Evolutionary conservation across 2,113 vertebrate genomes (phyloP).

Genomic region (Jaculus jaculus): DNA sequence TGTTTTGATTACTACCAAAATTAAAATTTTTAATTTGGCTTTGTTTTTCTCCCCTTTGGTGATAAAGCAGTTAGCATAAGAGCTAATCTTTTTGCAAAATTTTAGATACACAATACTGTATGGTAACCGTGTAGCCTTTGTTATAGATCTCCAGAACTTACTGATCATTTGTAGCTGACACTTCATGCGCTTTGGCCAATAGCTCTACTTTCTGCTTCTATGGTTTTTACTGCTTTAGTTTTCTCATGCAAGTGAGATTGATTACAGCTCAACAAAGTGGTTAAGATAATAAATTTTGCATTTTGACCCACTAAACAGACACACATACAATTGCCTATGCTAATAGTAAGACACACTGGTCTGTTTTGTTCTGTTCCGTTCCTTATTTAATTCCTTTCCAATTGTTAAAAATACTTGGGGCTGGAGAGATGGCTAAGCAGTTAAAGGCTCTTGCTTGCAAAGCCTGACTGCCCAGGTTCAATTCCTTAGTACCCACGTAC

Average conservation of each 20-base stretch:
- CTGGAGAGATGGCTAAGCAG: neutral
- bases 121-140: accelerated
- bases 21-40: neutral
- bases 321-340: neutral
- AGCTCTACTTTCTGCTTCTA: neutral
- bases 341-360: neutral
- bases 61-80: neutral
- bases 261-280: neutral
- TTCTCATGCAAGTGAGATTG: neutral
- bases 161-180: neutral
- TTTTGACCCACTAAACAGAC: neutral
- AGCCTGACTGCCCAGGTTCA: too few species aligned
- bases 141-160: neutral
- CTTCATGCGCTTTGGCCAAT: neutral
- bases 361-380: neutral
- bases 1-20: neutral
- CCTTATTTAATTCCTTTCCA: neutral
- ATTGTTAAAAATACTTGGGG: neutral
- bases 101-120: neutral
- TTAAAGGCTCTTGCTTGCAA: neutral
- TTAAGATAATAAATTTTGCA: neutral
- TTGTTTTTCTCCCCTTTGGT: neutral
- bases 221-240: neutral
- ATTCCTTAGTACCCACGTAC: too few species aligned
- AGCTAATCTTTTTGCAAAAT: neutral